Conservation (phyloP, 2,888 invertebrate species). For the Acleris sparsana region DNA sequence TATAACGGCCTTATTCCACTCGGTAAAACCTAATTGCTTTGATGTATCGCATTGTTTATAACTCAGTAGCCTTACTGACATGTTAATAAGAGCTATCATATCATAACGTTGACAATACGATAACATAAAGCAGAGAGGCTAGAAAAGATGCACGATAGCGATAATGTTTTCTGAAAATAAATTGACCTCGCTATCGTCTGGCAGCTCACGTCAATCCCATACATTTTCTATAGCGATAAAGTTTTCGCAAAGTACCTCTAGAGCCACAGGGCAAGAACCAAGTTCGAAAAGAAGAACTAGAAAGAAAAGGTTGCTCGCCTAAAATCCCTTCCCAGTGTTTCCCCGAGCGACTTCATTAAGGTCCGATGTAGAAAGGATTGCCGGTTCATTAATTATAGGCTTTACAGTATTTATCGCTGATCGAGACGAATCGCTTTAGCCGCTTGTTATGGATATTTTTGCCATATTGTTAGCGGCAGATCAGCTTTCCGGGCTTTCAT, state of each 20-base stretch:
- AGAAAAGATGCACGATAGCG: no score
- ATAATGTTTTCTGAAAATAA: no score
- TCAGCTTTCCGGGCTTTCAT: neutral
- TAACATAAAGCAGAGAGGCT: no score
- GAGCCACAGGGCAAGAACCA: no score
- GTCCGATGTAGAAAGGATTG: conserved; percentile 71
- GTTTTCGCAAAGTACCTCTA: no score
- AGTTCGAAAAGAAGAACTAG: neutral
- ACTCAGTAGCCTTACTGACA: no score
- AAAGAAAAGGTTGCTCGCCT: conserved; percentile 18
- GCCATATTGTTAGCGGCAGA: conserved; percentile 29
- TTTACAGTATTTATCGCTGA: conserved; percentile 65
- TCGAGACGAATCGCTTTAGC: conserved; percentile 53
- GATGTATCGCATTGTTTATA: no score
- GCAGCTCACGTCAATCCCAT: neutral
- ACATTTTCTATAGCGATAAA: no score
- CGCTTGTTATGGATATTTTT: conserved; percentile 51
- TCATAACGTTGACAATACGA: no score
- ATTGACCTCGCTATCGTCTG: neutral
- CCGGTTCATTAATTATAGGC: conserved; percentile 75
- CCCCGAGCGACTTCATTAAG: conserved; percentile 62
- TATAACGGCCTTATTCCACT: no score
- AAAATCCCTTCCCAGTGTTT: conserved; percentile 45
- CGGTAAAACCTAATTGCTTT: no score
- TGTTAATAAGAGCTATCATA: no score